Evolutionary conservation across 2,797 vertebrate genomes (phyloP).

Genomic region (Brachyrhaphis roseni): DNA sequence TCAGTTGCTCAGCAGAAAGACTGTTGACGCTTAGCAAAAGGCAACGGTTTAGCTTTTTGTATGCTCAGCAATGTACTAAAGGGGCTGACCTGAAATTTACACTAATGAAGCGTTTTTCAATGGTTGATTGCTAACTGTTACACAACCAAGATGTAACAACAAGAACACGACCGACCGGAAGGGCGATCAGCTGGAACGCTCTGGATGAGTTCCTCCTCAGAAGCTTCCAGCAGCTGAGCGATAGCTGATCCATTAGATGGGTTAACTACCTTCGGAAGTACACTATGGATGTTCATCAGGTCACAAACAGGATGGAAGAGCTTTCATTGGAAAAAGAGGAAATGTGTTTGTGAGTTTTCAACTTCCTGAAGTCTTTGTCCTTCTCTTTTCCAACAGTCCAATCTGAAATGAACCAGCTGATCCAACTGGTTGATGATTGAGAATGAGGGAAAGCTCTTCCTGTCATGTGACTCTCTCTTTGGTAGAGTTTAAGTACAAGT

Average conservation of each 20-base stretch:
- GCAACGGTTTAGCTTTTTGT: background rate
- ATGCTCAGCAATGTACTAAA: background rate
- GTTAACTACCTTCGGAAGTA: background rate
- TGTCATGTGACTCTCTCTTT: background rate
- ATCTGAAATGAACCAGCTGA: background rate
- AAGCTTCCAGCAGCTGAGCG: background rate
- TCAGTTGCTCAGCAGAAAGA: background rate
- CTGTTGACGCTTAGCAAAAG: background rate
- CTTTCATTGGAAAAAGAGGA: too few relatives aligned
- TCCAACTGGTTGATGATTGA: background rate
- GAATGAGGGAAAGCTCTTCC: background rate
- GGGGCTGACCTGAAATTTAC: background rate
- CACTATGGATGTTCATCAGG: background rate
- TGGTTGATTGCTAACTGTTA: background rate
- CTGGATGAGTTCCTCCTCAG: background rate
- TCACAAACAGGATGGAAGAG: background rate
- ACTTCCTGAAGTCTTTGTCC: background rate
- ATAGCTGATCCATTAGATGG: conserved; percentile 9
- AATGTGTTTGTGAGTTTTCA: background rate
- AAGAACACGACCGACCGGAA: background rate
- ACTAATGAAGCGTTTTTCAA: background rate
- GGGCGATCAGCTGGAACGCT: conserved; percentile 7
- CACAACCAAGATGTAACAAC: background rate
- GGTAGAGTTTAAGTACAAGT: background rate
- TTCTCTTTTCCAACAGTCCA: background rate